A percentile compares a stretch with the other conserved stretches of the same genome.
Conservation (phyloP, 2,113 vertebrate species). For the Talpa occidentalis region DNA sequence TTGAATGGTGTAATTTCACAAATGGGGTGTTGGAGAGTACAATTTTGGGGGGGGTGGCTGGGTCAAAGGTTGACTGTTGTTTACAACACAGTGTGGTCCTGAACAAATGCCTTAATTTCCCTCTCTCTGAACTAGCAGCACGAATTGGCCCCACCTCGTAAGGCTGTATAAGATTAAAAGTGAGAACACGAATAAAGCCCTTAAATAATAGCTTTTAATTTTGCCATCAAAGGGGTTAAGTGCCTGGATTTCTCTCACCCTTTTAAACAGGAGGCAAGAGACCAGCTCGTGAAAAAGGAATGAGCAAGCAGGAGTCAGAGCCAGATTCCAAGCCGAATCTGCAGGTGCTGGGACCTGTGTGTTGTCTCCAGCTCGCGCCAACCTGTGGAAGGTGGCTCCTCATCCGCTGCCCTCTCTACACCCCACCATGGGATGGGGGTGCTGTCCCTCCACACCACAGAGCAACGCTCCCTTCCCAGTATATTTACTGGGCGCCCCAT, state of each 20-base stretch:
- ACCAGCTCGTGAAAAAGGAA: no score
- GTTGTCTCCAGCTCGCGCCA: not conserved
- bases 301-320: no score
- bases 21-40: not conserved
- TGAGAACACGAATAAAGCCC: no score
- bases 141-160: not conserved
- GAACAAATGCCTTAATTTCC: not conserved
- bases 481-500: accelerated
- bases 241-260: not conserved
- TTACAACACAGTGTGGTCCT: not conserved
- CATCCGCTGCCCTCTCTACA: not conserved
- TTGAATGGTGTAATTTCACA: no score
- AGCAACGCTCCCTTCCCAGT: not conserved
- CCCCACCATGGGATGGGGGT: accelerated
- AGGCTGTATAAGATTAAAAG: not conserved
- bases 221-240: not conserved
- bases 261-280: not conserved
- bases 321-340: not conserved
- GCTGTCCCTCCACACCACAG: not conserved
- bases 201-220: not conserved
- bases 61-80: not conserved
- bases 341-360: not conserved
- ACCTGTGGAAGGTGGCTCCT: not conserved
- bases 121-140: not conserved
- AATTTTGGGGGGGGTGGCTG: accelerated